Base-by-base conservation (phyloP, 2,797 vertebrate genomes). In the Catostomus latipinnis region DNA sequence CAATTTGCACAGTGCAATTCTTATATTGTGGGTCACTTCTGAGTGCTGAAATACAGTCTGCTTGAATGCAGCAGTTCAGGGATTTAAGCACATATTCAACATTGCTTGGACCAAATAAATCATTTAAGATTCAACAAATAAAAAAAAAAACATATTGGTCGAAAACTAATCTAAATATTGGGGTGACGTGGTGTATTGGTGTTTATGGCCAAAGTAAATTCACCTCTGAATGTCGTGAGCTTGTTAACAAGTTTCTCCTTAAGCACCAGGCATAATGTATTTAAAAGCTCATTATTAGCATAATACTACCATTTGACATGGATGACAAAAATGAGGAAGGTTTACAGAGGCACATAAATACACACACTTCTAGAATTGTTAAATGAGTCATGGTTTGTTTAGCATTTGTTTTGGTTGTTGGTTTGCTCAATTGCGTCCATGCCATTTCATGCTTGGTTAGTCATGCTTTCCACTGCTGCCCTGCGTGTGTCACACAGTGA, bases 361-460 rank as follows among this genome's bases (percentile, higher is more conserved):
- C 34, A 50, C 7, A 12, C 68, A 72, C 11, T 58, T 7, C 45
- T 2, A 6, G n/a, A 62, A 45, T 34, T 16, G 45, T 85, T 89
- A 85, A 90, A 78, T 91, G 90, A 92, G 76, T 82, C 78, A 67
- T 18, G 89, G 85, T 93, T 90, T 92, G 87, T 92, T 92, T 88
- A 87, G 76, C 84, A 67, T 87, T 83, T 83, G 54, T 73, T 85
- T 69, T 87, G 87, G 86, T 73, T 82, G 76, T 87, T 88, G 84
- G 88, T 88, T 88, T 90, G 87, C 89, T 92, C 85, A 76, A 73
- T 81, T 73, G 86, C 83, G 80, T 83, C 80, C 86, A 79, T 87
- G 85, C 87, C 89, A 90, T 89, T 90, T 90, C 60, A 89, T 77
- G 83, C 83, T 83, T 83, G 90, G 91, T 92, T 92, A 91, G 89